Base-by-base conservation (phyloP, 2,888 invertebrate genomes). In the Ormyrus thymus region DNA sequence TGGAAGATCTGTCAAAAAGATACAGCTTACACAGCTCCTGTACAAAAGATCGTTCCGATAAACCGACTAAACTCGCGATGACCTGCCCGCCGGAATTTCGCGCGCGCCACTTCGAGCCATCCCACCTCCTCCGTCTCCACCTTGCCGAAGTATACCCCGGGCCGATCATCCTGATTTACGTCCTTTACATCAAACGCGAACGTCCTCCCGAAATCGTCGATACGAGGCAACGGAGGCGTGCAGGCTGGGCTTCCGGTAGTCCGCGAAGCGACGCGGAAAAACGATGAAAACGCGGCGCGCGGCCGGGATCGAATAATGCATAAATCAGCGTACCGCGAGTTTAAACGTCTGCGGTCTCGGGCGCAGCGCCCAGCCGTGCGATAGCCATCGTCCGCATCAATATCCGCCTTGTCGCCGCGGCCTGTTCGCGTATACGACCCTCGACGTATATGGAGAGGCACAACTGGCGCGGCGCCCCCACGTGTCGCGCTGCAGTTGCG, bases 321-420 rank as follows among this genome's bases (percentile, higher is more conserved):
- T 77, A 77, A 77, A 77, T 77, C 76, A 71, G 55, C 4, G 51
- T 29, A 13, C 9, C 43, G 64, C 11, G 15, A 46, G n/a, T 6
- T 11, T 59, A 75, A 75, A 68, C 59, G 15, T 64, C 61, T 62
- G 46, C 15, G 62, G 62, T 72, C 2, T 15, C 46, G 8, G 11
- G 2, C 29, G 29, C 29, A 29, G 29, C 29, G 4, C 29, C 29
- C 3, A 29, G 29, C 29, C 29, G 4, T 29, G n/a, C 66, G 55
- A 76, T 76, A 68, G 15, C 61, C 62, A 62, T 68, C 55, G 29
- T 62, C 76, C 55, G 29, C 76, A 69, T 69, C 76, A 48, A 69
- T 69, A 69, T 76, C 76, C 76, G 76, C 29, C 55, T n/a, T 61
- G 68, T 69, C 11, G 53, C 51, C 45, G 43, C 9, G 29, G 48